A percentile compares a stretch with the other conserved stretches of the same genome.
Conservation (phyloP, 2,797 vertebrate genomes). For the Busarellus nigricollis region DNA sequence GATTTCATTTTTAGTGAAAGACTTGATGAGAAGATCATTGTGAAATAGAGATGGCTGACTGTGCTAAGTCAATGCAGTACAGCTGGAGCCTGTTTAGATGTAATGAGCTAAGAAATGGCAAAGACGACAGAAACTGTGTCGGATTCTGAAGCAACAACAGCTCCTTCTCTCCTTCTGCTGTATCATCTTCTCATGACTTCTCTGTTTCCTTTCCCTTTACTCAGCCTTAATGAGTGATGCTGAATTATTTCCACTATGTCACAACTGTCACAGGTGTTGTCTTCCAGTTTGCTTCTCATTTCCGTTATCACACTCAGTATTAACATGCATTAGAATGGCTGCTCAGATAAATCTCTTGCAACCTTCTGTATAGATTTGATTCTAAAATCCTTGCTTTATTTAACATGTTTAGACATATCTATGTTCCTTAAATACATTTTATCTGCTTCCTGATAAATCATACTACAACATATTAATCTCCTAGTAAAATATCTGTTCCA, state of each 20-base stretch:
- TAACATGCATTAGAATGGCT: not conserved
- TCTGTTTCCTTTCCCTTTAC: not conserved
- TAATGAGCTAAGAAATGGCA: conserved; percentile 28
- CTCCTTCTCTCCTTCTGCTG: not conserved
- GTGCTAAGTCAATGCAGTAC: not conserved
- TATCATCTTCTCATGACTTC: not conserved
- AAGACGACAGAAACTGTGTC: not conserved
- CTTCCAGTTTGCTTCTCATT: not conserved
- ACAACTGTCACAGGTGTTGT: not conserved
- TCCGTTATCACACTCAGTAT: not conserved
- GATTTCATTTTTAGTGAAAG: not conserved
- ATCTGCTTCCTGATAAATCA: conserved; percentile 3
- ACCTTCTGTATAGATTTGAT: not conserved
- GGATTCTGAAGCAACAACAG: not conserved
- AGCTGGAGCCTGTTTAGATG: not conserved
- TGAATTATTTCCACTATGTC: not conserved
- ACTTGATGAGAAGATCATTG: not conserved
- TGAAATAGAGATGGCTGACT: not conserved
- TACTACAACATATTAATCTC: not conserved
- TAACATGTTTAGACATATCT: not conserved
- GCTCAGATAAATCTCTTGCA: not conserved
- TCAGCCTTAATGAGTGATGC: not conserved
- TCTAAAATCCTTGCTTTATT: conserved; percentile 12
- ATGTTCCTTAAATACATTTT: conserved; percentile 16
- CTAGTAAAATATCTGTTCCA: not conserved